phyloP scores from a whole-genome alignment of 2,113 vertebrate species.

The Myotis davidii region DNA sequence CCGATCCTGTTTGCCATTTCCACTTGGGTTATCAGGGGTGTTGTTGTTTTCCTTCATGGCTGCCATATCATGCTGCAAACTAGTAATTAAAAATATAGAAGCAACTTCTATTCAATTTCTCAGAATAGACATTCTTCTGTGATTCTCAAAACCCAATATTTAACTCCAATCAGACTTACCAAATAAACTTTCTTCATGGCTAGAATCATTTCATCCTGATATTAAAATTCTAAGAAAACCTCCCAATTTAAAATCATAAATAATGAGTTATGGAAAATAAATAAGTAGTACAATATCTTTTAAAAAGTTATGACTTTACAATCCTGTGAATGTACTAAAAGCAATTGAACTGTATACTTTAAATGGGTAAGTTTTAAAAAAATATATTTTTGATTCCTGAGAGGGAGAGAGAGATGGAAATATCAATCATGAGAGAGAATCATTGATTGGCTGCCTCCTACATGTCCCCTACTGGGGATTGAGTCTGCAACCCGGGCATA shows the following conservation, averaged over 20 bases:
- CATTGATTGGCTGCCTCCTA: too few relatives aligned
- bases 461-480: too few relatives aligned
- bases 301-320: not conserved
- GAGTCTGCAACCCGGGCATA: too few relatives aligned
- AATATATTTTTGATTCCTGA: too few relatives aligned
- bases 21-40: conserved; percentile 79
- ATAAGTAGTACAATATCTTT: conserved; percentile 7
- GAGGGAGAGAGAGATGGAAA: too few relatives aligned
- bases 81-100: conserved; percentile 52
- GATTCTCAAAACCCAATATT: conserved; percentile 21
- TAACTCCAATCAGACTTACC: not conserved
- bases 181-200: not conserved
- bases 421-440: too few relatives aligned
- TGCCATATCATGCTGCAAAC: conserved; percentile 68
- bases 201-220: conserved; percentile 13
- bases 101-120: not conserved
- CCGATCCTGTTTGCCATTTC: conserved; percentile 90
- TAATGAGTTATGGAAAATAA: conserved; percentile 34
- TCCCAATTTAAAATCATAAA: not conserved
- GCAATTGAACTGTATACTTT: not conserved
- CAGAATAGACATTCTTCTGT: not conserved
- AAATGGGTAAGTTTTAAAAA: not conserved
- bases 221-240: conserved; percentile 46
- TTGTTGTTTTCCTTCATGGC: conserved; percentile 80
- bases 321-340: conserved; percentile 11